Evolutionary conservation across 2,888 invertebrate genomes (phyloP).

Genomic region (Yponomeuta malinellus): DNA sequence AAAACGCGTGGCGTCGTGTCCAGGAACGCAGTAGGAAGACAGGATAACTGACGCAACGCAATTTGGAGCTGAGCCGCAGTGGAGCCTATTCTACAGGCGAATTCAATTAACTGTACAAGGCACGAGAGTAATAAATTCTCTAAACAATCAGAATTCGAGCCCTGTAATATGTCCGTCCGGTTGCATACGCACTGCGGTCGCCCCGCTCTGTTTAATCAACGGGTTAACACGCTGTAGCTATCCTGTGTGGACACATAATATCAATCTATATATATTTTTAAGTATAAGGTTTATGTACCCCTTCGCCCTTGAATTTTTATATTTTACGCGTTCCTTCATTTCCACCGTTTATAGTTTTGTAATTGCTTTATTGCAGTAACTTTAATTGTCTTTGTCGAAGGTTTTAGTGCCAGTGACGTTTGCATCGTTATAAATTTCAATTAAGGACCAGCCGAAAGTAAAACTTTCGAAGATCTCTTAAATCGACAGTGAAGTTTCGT

Average conservation of each 20-base stretch:
- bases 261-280: slow-evolving; percentile 45
- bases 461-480: not conserved
- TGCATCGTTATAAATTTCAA: slow-evolving; percentile 14
- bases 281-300: slow-evolving; percentile 29
- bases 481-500: not conserved
- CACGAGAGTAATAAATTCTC: slow-evolving; percentile 74
- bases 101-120: slow-evolving; percentile 76
- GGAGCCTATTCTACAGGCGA: slow-evolving; percentile 70
- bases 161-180: slow-evolving; percentile 71
- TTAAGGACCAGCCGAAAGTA: slow-evolving; percentile 5
- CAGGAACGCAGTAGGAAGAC: slow-evolving; percentile 48
- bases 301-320: not conserved
- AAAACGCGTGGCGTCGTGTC: slow-evolving; percentile 9
- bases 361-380: slow-evolving; percentile 13
- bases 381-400: slow-evolving; percentile 1
- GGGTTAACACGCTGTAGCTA: slow-evolving; percentile 61
- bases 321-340: slow-evolving; percentile 8
- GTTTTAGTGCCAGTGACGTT: slow-evolving; percentile 4
- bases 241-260: slow-evolving; percentile 23
- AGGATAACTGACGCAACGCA: slow-evolving; percentile 59
- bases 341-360: slow-evolving; percentile 9
- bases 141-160: slow-evolving; percentile 76
- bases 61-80: slow-evolving; percentile 39
- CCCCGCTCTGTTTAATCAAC: slow-evolving; percentile 70
- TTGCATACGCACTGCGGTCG: slow-evolving; percentile 73